A percentile compares a stretch with the other conserved stretches of the same genome.
These are phyloP conservation scores for Drosophila nigrodunni DNA, from an alignment of 1,140 invertebrate species.

Conservation along the genomic window DNA sequence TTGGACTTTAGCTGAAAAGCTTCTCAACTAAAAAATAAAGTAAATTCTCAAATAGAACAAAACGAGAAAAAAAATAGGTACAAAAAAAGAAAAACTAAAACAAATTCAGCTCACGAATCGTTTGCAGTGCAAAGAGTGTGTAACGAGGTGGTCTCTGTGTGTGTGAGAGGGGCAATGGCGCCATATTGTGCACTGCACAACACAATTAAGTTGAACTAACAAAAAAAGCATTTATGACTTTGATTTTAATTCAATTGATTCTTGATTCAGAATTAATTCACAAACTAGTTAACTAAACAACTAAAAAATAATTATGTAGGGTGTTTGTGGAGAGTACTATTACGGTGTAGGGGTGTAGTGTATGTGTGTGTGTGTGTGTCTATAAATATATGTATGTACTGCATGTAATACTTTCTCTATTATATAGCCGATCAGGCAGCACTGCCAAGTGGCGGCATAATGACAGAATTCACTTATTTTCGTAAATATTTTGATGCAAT, in stretches of 20 bases:
- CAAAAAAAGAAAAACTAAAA: slow-evolving; percentile 23
- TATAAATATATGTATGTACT: slow-evolving; percentile 3
- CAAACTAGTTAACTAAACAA: background rate
- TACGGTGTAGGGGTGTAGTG: background rate
- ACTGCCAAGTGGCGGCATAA: slow-evolving; percentile 3
- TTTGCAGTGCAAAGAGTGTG: slow-evolving; percentile 34
- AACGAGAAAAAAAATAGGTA: slow-evolving; percentile 20
- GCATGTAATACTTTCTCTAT: slow-evolving; percentile 4
- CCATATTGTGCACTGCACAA: slow-evolving; percentile 23
- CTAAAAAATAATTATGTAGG: background rate
- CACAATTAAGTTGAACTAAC: slow-evolving; percentile 9
- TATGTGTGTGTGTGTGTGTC: slow-evolving; percentile 1
- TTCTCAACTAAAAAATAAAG: slow-evolving; percentile 79
- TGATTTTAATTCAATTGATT: slow-evolving; percentile 14
- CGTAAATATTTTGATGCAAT: slow-evolving; percentile 46
- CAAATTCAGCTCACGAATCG: slow-evolving; percentile 33
- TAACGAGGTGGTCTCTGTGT: slow-evolving; percentile 9
- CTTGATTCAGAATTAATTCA: slow-evolving; percentile 10
- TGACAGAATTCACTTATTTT: slow-evolving; percentile 25
- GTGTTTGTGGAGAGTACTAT: slow-evolving; percentile 1
- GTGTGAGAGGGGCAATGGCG: slow-evolving; percentile 15
- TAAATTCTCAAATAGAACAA: slow-evolving; percentile 63
- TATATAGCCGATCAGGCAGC: slow-evolving; percentile 10
- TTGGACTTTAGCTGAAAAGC: slow-evolving; percentile 73
- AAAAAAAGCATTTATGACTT: background rate